Percentiles rank a stretch among this genome's conserved stretches.
Evolutionary conservation across 2,888 invertebrate genomes (phyloP).

Genomic region (Cheilosia urbana): DNA sequence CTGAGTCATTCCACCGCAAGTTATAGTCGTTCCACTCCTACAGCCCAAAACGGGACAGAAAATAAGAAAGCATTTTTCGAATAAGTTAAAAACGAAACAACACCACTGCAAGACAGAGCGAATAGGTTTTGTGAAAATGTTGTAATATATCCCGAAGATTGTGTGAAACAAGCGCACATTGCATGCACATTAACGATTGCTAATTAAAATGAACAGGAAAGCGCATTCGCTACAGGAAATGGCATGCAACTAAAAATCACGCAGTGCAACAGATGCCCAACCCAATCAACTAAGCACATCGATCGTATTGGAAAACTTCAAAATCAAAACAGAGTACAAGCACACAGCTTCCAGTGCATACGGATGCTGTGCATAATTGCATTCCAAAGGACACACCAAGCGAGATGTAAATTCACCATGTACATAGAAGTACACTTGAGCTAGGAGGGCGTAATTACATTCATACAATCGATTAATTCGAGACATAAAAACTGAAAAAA

Average conservation of each 20-base stretch:
- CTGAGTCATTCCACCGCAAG: conserved; percentile 97
- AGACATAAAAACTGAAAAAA: conserved; percentile 28
- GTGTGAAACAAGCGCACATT: conserved; percentile 24
- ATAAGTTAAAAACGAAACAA: conserved; percentile 27
- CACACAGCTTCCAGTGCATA: conserved; percentile 7
- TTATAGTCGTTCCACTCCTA: conserved; percentile 99
- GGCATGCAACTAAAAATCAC: conserved; percentile 4
- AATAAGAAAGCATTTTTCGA: conserved; percentile 7
- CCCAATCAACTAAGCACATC: conserved; percentile 1
- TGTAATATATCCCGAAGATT: conserved; percentile 21
- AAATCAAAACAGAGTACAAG: conserved; percentile 12
- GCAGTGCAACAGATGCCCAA: conserved; percentile 31
- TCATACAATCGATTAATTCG: conserved; percentile 70
- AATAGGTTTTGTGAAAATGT: conserved; percentile 22
- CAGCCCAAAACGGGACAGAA: conserved; percentile 39
- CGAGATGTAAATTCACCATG: conserved; percentile 2
- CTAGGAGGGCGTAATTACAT: conserved; percentile 56
- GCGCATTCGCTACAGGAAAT: neutral
- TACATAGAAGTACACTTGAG: conserved; percentile 23
- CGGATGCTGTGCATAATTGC: conserved; percentile 19
- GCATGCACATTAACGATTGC: neutral
- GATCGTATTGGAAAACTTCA: conserved; percentile 11
- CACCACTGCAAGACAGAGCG: neutral
- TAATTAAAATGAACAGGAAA: too few relatives aligned
- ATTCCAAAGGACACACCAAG: conserved; percentile 25